These are phyloP conservation scores for Delichon dasypus DNA, from an alignment of 2,797 vertebrate genomes.

Conservation along the genomic window DNA sequence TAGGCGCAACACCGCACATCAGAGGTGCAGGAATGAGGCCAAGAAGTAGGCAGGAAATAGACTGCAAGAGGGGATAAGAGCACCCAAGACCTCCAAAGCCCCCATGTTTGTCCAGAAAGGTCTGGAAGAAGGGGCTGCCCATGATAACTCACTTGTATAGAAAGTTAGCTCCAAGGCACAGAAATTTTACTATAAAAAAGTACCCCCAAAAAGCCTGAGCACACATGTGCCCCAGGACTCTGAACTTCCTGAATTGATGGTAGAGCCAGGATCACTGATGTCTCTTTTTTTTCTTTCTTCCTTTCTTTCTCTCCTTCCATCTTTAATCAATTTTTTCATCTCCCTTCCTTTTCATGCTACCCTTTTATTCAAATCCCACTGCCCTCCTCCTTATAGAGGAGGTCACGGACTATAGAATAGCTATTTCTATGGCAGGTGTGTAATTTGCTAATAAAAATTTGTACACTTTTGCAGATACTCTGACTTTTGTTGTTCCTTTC, in stretches of 20 bases:
- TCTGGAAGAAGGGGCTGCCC: background rate
- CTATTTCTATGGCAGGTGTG: background rate
- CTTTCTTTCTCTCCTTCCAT: background rate
- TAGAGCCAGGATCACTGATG: background rate
- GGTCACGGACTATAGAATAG: background rate
- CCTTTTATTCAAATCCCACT: background rate
- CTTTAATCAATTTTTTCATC: background rate
- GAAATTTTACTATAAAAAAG: background rate
- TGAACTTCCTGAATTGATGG: background rate
- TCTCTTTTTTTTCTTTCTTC: background rate
- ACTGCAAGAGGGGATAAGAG: background rate
- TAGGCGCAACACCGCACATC: background rate
- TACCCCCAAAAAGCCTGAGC: background rate
- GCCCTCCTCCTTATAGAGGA: background rate
- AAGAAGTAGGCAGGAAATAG: background rate
- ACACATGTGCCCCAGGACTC: rapidly evolving
- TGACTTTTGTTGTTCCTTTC: background rate
- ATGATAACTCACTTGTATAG: background rate
- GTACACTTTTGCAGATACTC: background rate
- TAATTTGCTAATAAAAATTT: background rate
- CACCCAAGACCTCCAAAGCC: background rate
- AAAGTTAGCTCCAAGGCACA: background rate
- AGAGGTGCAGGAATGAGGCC: background rate
- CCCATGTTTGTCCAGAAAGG: background rate
- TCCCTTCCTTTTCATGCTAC: background rate